Percentiles rank a stretch among this genome's conserved stretches.
Conservation (phyloP, 1,140 invertebrate genomes). For the Musca vetustissima region DNA sequence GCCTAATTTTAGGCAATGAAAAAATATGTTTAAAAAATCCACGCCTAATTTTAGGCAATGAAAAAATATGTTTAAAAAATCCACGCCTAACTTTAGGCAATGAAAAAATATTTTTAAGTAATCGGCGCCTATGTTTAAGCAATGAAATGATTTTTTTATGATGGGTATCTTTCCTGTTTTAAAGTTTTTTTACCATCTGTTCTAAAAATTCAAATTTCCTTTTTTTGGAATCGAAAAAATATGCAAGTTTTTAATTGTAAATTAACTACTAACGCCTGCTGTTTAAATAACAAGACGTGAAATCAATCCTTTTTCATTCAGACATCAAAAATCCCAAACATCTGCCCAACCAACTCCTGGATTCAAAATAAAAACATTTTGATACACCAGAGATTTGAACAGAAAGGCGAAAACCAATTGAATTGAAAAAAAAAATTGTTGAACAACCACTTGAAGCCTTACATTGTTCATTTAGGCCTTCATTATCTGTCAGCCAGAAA, state of each 20-base stretch:
- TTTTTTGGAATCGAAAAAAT: no score
- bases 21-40: no score
- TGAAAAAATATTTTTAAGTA: no score
- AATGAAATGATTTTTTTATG: no score
- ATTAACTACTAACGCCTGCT: slow-evolving; percentile 22
- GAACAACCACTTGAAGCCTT: slow-evolving; percentile 14
- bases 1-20: no score
- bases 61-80: no score
- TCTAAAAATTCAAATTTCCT: no score
- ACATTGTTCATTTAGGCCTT: slow-evolving; percentile 22
- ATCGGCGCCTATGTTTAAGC: no score
- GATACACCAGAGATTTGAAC: slow-evolving; percentile 20
- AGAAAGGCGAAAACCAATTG: background rate
- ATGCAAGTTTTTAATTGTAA: slow-evolving; percentile 3
- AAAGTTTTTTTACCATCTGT: no score
- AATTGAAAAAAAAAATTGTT: background rate
- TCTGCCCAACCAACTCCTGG: background rate
- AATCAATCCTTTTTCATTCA: slow-evolving; percentile 6
- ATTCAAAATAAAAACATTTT: slow-evolving; percentile 16
- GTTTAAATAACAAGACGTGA: background rate
- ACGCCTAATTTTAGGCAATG: no score
- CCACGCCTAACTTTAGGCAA: no score
- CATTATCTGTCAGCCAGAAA: background rate
- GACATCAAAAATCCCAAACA: background rate
- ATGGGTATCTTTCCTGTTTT: no score